These are phyloP conservation scores for Galerucella calmariensis DNA, from an alignment of 2,888 invertebrate genomes.

Conservation along the genomic window DNA sequence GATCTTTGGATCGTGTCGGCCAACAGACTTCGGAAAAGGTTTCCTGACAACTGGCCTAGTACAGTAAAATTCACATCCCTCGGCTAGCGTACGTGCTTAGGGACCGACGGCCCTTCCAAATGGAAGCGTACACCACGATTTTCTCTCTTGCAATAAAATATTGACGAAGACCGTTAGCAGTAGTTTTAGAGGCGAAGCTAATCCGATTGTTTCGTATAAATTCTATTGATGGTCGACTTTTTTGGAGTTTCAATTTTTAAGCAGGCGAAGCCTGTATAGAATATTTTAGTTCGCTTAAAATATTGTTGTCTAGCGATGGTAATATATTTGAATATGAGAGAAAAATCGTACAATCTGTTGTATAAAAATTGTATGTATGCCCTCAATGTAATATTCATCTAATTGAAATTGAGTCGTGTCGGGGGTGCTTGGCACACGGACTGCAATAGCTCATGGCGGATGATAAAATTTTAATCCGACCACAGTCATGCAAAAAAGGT, in stretches of 20 bases:
- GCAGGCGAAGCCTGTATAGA: not conserved
- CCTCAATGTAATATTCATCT: no score
- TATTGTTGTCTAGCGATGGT: not conserved
- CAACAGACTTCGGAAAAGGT: not conserved
- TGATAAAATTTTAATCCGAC: no score
- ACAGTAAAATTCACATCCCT: conserved; percentile 13
- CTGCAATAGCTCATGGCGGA: no score
- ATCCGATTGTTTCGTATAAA: conserved; percentile 10
- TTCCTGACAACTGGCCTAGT: conserved; percentile 11
- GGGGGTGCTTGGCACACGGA: no score
- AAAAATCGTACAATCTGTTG: not conserved
- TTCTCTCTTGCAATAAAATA: conserved; percentile 19
- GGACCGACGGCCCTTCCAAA: conserved; percentile 8
- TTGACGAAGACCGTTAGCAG: conserved; percentile 28
- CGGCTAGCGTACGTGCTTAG: conserved; percentile 4
- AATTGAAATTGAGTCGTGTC: no score
- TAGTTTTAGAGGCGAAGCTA: conserved; percentile 15
- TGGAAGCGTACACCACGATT: conserved; percentile 12
- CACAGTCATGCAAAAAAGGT: no score
- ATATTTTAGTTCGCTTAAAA: not conserved
- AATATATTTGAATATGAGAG: not conserved
- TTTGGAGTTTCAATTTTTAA: conserved; percentile 3
- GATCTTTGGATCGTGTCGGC: not conserved
- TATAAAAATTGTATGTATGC: no score
- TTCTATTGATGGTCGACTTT: conserved; percentile 9